phyloP scores from a whole-genome alignment of 2,113 vertebrate genomes.

The Onychostruthus taczanowskii region DNA sequence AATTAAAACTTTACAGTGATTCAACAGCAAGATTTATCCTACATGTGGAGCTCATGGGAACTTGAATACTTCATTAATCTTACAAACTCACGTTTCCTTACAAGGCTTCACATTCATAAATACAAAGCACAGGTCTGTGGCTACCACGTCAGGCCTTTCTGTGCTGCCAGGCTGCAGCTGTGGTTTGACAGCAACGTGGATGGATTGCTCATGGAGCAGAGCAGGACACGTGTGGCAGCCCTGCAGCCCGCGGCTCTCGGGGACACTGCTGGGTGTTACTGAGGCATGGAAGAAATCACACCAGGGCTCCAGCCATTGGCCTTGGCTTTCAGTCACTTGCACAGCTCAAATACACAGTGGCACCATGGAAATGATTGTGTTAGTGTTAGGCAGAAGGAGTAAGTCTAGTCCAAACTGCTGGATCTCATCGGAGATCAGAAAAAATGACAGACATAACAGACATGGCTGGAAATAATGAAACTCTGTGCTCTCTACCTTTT shows the following conservation, averaged over 20 bases:
- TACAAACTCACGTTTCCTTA: not conserved
- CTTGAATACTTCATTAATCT: not conserved
- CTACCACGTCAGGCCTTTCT: not conserved
- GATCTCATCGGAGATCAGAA: not conserved
- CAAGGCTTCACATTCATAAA: not conserved
- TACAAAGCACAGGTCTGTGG: not conserved
- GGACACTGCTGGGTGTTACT: not conserved
- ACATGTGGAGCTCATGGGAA: not conserved
- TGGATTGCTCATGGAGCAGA: not conserved
- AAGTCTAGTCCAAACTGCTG: not conserved
- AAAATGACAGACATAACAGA: not conserved
- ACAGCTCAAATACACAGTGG: not conserved
- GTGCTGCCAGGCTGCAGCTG: not conserved
- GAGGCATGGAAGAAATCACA: not conserved
- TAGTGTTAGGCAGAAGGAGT: not conserved
- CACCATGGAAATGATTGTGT: not conserved
- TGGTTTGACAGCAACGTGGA: not conserved
- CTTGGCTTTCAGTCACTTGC: not conserved
- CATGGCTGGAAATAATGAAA: not conserved
- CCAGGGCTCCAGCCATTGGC: not conserved
- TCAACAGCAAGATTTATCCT: not conserved
- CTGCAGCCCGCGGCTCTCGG: not conserved
- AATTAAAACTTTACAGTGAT: constrained; percentile 17
- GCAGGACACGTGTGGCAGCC: rapidly evolving
- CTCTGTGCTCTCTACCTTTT: not conserved